Percentiles rank a stretch among this genome's conserved stretches.
Conservation (phyloP, 2,888 invertebrate species). For the Geophilus truncorum region DNA sequence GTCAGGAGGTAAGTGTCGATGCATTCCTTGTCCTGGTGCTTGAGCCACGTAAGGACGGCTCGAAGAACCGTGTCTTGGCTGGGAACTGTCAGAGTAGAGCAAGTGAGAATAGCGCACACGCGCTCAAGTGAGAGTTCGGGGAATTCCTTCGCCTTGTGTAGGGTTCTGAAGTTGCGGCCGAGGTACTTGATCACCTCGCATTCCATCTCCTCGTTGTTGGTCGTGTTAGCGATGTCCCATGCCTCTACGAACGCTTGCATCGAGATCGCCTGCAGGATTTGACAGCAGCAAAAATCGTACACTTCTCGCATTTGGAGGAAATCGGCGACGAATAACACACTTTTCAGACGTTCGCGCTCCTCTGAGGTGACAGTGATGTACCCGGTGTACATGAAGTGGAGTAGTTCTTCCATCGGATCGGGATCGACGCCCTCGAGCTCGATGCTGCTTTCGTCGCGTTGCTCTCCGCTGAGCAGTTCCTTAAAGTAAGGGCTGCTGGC, state of each 20-base stretch:
- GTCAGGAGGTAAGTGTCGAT: constrained; percentile 27
- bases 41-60: constrained; percentile 32
- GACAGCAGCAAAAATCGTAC: constrained; percentile 30
- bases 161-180: constrained; percentile 28
- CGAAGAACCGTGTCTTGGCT: constrained; percentile 30
- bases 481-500: constrained; percentile 31
- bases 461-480: constrained; percentile 13
- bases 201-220: constrained; percentile 32
- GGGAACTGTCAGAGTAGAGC: constrained; percentile 27
- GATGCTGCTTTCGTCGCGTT: background rate
- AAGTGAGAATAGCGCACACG: constrained; percentile 30
- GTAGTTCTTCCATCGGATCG: constrained; percentile 32
- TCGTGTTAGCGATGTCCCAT: constrained; percentile 31
- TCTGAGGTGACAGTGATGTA: constrained; percentile 22
- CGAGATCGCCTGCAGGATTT: constrained; percentile 29
- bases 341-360: constrained; percentile 19
- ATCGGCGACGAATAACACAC: constrained; percentile 27
- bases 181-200: constrained; percentile 31
- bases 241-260: constrained; percentile 33
- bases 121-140: constrained; percentile 31
- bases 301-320: constrained; percentile 31
- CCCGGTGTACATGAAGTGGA: constrained; percentile 31
- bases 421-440: constrained; percentile 33
- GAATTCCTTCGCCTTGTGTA: constrained; percentile 31
- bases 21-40: constrained; percentile 32